These are phyloP conservation scores for Lithodes maja DNA, from an alignment of 2,888 invertebrate species.

Conservation along the genomic window DNA sequence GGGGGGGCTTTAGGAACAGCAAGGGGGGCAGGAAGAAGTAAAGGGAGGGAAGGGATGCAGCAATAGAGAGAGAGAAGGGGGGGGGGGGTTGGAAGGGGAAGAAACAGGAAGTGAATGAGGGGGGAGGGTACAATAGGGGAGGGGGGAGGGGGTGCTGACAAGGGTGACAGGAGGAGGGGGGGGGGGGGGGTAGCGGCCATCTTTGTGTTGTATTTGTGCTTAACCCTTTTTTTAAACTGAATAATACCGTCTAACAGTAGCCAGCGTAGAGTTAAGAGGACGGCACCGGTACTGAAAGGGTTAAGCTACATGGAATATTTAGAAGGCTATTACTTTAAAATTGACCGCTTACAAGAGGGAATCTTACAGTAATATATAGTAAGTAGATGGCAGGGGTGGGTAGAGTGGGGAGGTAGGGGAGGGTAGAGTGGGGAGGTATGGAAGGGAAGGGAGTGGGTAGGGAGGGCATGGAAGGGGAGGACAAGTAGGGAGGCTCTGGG, in stretches of 20 bases:
- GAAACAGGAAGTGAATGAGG: background rate
- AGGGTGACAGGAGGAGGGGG: background rate
- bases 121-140: background rate
- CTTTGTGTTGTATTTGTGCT: too few relatives aligned
- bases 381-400: background rate
- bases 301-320: too few relatives aligned
- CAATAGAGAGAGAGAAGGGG: background rate
- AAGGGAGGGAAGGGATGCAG: slow-evolving; percentile 1
- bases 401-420: background rate
- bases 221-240: too few relatives aligned
- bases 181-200: too few relatives aligned
- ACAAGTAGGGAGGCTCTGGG: background rate
- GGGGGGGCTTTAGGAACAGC: background rate
- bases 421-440: background rate
- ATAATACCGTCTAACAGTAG: too few relatives aligned
- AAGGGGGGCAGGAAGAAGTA: background rate
- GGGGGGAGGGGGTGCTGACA: background rate
- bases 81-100: background rate
- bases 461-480: background rate
- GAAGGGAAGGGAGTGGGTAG: background rate
- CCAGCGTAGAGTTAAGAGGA: too few relatives aligned
- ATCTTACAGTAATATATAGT: background rate
- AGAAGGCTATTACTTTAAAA: too few relatives aligned
- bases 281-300: too few relatives aligned
- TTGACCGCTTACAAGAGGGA: too few relatives aligned